Base-by-base conservation (phyloP, 2,797 vertebrate genomes). In the Cuniculus paca region DNA sequence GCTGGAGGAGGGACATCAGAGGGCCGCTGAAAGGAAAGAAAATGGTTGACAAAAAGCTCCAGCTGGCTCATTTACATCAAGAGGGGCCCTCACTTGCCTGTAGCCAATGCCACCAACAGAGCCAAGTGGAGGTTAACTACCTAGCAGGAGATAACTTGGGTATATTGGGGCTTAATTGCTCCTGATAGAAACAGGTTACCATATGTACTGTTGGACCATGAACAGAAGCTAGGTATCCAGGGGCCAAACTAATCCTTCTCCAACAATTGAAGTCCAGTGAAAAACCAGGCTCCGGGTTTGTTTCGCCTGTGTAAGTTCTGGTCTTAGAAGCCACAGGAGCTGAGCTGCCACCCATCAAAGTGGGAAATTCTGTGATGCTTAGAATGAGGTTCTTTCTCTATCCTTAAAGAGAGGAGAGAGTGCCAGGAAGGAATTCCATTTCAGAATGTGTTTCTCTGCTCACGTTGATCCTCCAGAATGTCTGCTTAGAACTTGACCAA, bases 101-200 rank as follows among this genome's bases (percentile, higher is more conserved):
- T n/a, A 22, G 65, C 80, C 95, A 83, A 6, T 90, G 87, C 95
- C 80, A 91, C 91, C 79, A 77, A 36, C 50, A 75, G 86, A 94
- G 94, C 95, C 97, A 97, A 96, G 93, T 56, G n/a, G 91, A 93
- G 94, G 93, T 91, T 96, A 96, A 96, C 89, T 82, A 93, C 95
- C 91, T 74, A 96, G 88, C 84, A 95, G 82, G 78, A 95, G 81
- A 61, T 77, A 88, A 94, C 96, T 83, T 91, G 74, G 84, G 88
- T 88, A 79, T 26, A 82, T 54, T 72, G 90, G 34, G 26, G 63
- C n/a, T 92, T 94, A 94, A 97, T 90, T 92, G 92, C 63, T 90
- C 81, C 94, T 96, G 39, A 80, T 56, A 83, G 96, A 81, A 92
- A 86, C 58, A 91, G 75, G 90, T 93, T 90, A 80, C 91, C 81